Conservation (phyloP, 2,113 vertebrate species). For the Ahaetulla prasina region DNA sequence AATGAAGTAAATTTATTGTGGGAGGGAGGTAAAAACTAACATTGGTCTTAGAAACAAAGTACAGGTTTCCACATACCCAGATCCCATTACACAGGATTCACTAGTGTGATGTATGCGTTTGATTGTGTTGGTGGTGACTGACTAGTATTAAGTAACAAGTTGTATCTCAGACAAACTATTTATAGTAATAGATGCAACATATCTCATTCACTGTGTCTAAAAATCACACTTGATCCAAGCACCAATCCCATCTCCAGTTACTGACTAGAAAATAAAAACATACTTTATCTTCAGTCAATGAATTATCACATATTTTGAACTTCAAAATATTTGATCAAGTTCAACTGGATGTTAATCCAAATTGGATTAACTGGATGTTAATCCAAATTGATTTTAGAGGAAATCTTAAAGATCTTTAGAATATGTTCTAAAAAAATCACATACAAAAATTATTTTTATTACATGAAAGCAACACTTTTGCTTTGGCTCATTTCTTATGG, state of each 20-base stretch:
- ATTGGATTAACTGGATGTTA: neutral
- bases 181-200: neutral
- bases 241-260: neutral
- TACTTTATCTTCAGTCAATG: neutral
- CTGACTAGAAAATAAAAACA: neutral
- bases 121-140: no score
- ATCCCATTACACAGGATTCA: neutral
- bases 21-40: neutral
- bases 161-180: neutral
- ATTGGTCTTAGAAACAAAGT: neutral
- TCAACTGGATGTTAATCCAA: neutral
- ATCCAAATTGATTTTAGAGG: neutral
- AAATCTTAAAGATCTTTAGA: neutral
- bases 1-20: neutral
- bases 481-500: neutral
- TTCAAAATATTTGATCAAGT: no score
- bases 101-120: neutral
- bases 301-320: neutral
- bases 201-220: neutral
- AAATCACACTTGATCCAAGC: neutral
- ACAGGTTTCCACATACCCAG: neutral
- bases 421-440: neutral
- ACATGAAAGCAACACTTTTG: neutral
- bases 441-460: neutral
- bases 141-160: neutral